phyloP scores from a whole-genome alignment of 2,888 invertebrate species.

The Neoascia interrupta region DNA sequence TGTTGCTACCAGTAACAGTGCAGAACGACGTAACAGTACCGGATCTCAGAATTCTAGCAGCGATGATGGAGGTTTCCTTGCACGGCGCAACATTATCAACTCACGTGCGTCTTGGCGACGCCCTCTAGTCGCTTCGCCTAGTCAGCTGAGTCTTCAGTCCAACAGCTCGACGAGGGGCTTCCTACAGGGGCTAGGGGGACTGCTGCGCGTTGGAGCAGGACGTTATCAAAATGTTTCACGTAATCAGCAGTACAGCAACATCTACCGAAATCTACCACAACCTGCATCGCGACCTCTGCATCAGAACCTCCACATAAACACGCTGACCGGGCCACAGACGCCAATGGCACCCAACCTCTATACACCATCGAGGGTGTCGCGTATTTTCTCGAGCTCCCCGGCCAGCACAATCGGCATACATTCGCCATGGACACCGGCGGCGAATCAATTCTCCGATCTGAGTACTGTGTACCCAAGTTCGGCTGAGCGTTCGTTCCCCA shows the following conservation, averaged over 20 bases:
- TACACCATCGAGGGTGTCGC: constrained; percentile 80
- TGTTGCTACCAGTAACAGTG: background rate
- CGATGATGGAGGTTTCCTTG: constrained; percentile 92
- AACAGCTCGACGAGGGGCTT: constrained; percentile 83
- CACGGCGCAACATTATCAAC: constrained; percentile 81
- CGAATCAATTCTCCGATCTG: constrained; percentile 89
- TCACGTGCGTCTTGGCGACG: constrained; percentile 84
- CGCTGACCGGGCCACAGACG: constrained; percentile 74
- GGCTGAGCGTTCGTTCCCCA: constrained; percentile 88
- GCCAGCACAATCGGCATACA: constrained; percentile 82
- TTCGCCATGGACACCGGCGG: constrained; percentile 84
- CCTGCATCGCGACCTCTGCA: constrained; percentile 77
- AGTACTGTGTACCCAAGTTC: constrained; percentile 92
- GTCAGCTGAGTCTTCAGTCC: constrained; percentile 85
- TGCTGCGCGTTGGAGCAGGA: constrained; percentile 74
- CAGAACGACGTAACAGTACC: constrained; percentile 81
- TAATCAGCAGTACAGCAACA: constrained; percentile 71
- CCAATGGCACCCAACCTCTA: constrained; percentile 75
- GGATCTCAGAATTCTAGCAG: constrained; percentile 84
- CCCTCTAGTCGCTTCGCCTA: constrained; percentile 84
- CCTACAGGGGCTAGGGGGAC: constrained; percentile 77
- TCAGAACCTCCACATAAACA: constrained; percentile 77
- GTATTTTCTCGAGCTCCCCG: constrained; percentile 85
- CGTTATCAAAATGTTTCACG: constrained; percentile 78
- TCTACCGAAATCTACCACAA: constrained; percentile 74